Percentiles rank a stretch among this genome's conserved stretches.
Conservation (phyloP, 2,113 vertebrate genomes). For the Vulpes ferrilata region DNA sequence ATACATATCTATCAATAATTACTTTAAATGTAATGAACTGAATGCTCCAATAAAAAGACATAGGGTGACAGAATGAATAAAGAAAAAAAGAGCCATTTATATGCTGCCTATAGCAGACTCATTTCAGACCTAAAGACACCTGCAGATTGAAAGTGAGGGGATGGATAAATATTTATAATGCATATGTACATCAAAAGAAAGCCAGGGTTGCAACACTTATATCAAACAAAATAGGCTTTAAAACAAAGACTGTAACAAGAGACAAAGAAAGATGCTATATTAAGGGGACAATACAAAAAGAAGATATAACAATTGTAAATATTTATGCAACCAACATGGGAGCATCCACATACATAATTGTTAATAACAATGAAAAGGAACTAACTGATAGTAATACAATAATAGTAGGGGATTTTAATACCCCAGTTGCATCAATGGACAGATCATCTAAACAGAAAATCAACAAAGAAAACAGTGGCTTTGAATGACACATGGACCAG, state of each 20-base stretch:
- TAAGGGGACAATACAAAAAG: not conserved
- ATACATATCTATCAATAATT: not conserved
- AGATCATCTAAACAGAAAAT: not conserved
- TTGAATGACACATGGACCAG: not conserved
- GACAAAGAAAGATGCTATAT: not conserved
- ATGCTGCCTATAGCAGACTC: too few species aligned
- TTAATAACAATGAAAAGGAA: not conserved
- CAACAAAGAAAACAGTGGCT: not conserved
- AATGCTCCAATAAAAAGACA: not conserved
- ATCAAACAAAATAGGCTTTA: too few species aligned
- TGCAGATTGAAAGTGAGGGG: too few species aligned
- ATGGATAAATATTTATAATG: too few species aligned
- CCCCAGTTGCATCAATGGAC: not conserved
- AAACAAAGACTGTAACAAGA: not conserved
- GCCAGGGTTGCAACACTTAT: too few species aligned
- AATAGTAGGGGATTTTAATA: not conserved
- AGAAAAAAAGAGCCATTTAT: too few species aligned
- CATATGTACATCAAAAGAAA: too few species aligned
- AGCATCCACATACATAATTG: not conserved
- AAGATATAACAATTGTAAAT: not conserved
- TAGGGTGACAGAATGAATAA: too few species aligned
- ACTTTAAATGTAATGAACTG: not conserved
- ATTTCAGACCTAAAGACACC: too few species aligned
- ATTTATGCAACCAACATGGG: not conserved
- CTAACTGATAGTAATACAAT: not conserved